Conservation (phyloP, 2,888 invertebrate species). For the Neuroscelio doddi region DNA sequence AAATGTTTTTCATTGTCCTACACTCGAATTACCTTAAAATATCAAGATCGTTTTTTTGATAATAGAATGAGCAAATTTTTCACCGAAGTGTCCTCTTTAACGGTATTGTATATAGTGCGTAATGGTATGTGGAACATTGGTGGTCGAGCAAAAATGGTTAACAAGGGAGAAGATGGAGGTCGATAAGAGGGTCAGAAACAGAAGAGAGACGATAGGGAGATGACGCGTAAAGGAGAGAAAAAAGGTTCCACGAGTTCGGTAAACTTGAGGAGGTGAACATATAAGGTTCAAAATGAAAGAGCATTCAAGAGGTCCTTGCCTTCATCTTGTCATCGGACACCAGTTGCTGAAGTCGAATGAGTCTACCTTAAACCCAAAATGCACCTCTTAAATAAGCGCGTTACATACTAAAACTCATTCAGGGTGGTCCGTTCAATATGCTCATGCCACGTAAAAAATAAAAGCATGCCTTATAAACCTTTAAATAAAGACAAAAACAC, state of each 20-base stretch:
- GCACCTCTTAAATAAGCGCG: constrained; percentile 1
- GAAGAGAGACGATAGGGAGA: no score
- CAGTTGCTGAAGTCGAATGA: constrained; percentile 47
- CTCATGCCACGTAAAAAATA: not conserved
- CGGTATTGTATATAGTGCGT: no score
- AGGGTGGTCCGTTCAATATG: constrained; percentile 44
- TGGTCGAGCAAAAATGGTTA: constrained; percentile 5
- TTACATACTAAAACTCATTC: constrained; percentile 3
- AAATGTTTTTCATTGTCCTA: no score
- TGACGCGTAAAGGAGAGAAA: no score
- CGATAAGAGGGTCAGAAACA: constrained; percentile 10
- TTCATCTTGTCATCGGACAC: constrained; percentile 54
- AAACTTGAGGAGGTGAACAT: constrained; percentile 47
- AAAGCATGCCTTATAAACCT: no score
- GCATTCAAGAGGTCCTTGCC: constrained; percentile 51
- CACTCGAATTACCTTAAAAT: no score
- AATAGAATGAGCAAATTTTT: no score
- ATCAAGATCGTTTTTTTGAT: no score
- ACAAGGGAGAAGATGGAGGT: constrained; percentile 2
- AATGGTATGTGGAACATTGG: not conserved
- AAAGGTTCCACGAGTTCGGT: constrained; percentile 38
- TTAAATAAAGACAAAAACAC: no score
- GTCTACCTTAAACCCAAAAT: not conserved
- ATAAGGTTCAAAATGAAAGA: constrained; percentile 53
- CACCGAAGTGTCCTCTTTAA: no score